Base-by-base conservation (phyloP, 2,888 invertebrate species). In the Melanostoma mellinum region DNA sequence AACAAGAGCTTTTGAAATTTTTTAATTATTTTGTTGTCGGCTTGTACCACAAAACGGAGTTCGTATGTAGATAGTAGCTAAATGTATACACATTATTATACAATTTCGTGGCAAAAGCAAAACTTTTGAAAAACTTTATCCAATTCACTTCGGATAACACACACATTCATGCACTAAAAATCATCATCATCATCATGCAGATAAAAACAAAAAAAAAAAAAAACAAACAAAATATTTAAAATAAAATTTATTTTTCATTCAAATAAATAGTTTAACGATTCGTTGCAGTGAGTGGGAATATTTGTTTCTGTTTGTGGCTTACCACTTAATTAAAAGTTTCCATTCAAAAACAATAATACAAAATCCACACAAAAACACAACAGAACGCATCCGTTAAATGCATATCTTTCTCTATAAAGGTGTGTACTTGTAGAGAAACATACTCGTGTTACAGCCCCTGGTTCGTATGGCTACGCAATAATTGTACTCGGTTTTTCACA, bases 261-360 rank as follows among this genome's bases (percentile, higher is more conserved):
- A 50, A 6, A 76, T 72, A 72, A 76, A 81, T 67, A 76, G 72
- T 67, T 75, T 67, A 75, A 76, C 65, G 35, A 67, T 67, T 58
- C 55, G 58, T 50, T 38, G 42, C 60, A 71, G 60, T 48, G 75
- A 76, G 72, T 76, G 63, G 44, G 67, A 74, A 67, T 84, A 78
- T 84, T 71, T 84, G 65, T 84, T 78, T 78, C 74, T 71, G 74
- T 71, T 55, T 67, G 74, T 68, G 84, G 84, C 42, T 71, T 69
- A 84, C 84, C 84, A 78, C 78, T 84, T 84, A 84, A 84, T 84
- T 84, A 84, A 84, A 84, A 84, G 58, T 84, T 84, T 78, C 50
- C 63, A 84, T 84, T 78, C 36, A 61, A 72, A 80, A 81, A 81
- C 81, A 82, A 82, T 82, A 72, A 56, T 55, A 71, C 50, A 30